Evolutionary conservation across 2,797 vertebrate species (phyloP).

Genomic region (Danio albolineatus): DNA sequence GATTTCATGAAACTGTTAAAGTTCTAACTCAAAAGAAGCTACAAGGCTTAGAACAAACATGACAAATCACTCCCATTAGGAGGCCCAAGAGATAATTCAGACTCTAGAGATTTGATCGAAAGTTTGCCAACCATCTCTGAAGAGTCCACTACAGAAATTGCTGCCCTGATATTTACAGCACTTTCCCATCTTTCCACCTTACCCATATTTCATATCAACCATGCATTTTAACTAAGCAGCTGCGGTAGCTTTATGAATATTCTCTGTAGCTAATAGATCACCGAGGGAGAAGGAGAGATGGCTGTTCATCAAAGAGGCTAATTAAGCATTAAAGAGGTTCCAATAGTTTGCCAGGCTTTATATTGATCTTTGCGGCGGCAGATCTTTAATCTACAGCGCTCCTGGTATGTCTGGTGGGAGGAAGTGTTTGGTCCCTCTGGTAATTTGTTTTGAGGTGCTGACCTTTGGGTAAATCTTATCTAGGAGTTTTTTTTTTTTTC

Average conservation of each 20-base stretch:
- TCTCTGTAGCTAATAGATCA: slow-evolving; percentile 67
- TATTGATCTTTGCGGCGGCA: slow-evolving; percentile 68
- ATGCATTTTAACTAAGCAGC: slow-evolving; percentile 32
- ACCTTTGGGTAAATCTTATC: slow-evolving; percentile 44
- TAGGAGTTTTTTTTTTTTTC: background rate
- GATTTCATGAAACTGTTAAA: background rate
- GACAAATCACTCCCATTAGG: background rate
- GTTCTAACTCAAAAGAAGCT: background rate
- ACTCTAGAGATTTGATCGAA: background rate
- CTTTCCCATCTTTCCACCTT: background rate
- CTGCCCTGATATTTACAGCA: slow-evolving; percentile 25
- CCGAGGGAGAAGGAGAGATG: slow-evolving; percentile 67
- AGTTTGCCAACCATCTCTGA: slow-evolving; percentile 8
- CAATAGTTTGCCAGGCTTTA: slow-evolving; percentile 65
- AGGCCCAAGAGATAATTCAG: background rate
- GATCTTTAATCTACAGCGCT: slow-evolving; percentile 77
- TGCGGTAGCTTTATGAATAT: slow-evolving; percentile 51
- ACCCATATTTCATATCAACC: slow-evolving; percentile 24
- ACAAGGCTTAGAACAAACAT: background rate
- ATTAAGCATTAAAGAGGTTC: slow-evolving; percentile 77
- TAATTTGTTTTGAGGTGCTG: slow-evolving; percentile 44
- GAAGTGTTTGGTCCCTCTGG: slow-evolving; percentile 31
- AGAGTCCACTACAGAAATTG: slow-evolving; percentile 6
- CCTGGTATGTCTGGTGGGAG: slow-evolving; percentile 54
- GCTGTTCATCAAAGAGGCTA: slow-evolving; percentile 76